Base-by-base conservation (phyloP, 2,888 invertebrate genomes). In the Eupithecia subfuscata region DNA sequence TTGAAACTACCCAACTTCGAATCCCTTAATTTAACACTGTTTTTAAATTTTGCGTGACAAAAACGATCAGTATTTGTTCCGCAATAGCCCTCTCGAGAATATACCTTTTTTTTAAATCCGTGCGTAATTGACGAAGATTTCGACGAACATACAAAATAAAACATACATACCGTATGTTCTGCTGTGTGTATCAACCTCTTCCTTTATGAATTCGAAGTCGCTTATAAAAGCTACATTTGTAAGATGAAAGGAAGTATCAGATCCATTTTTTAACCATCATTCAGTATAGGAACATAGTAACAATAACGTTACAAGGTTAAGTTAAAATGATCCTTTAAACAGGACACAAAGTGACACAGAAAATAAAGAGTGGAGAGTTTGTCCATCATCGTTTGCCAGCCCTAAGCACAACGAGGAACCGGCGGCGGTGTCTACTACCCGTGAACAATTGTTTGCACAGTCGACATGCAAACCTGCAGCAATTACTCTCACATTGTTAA, bases 361-460 rank as follows among this genome's bases (percentile, higher is more conserved):
- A 52, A 52, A 22, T 25, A 12, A 25, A 2, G 22, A 11, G 25
- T 48, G 8, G 48, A n/a, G n/a, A n/a, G n/a, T 18, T 60, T 22
- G 22, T 56, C 56, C 56, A 22, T 22, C 56, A 56, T 56, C 22
- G 12, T 60, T 22, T 25, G 60, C 9, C 69, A 76, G 65, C 74
- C 76, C 76, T 76, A 65, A n/a, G 6, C 56, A 60, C 18, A 56
- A 65, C 37, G 52, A 71, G 69, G 69, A 16, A 71, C 73, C 73
- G 70, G 77, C 11, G 37, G 37, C 37, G 56, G 52, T 70, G 80
- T 73, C 75, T 74, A 83, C 76, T 75, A 75, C 69, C 82, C 85
- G 84, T 86, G 83, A 86, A 83, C 79, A 77, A 81, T 82, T 80
- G 78, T 81, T 81, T 74, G 78, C 77, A 22, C 65, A 73, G 64